phyloP scores from a whole-genome alignment of 64 coral and sea anemone species.

The Dendrophyllia cribrosa region DNA sequence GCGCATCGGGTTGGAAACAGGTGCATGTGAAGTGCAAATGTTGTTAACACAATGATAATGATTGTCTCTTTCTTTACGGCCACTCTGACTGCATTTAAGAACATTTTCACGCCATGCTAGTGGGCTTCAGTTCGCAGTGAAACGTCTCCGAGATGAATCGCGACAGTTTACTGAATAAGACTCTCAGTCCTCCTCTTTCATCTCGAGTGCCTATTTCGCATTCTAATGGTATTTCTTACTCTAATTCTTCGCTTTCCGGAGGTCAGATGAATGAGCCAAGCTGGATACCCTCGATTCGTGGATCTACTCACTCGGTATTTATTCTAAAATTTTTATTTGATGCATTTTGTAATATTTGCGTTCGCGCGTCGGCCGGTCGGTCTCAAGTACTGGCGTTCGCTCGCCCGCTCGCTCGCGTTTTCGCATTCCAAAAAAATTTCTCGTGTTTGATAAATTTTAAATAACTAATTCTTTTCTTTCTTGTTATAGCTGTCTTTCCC shows the following conservation, averaged over 20 bases:
- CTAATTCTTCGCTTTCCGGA: constrained; percentile 94
- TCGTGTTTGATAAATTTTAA: neutral
- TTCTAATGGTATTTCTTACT: constrained; percentile 94
- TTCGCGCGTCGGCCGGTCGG: constrained; percentile 33
- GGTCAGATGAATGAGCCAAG: constrained; percentile 92
- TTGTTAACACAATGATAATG: constrained; percentile 99
- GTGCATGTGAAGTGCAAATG: constrained; percentile 99
- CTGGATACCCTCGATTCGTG: constrained; percentile 99
- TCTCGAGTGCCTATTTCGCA: constrained; percentile 78
- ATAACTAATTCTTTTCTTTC: constrained; percentile 71
- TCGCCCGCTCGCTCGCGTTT: constrained; percentile 15
- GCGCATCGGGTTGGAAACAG: constrained; percentile 88
- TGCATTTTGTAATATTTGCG: constrained; percentile 52
- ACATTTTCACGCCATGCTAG: constrained; percentile 99
- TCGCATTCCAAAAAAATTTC: constrained; percentile 47
- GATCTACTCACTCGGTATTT: constrained; percentile 99
- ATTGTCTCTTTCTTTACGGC: constrained; percentile 99
- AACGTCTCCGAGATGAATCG: constrained; percentile 93
- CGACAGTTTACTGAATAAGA: constrained; percentile 96
- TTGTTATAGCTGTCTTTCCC: constrained; percentile 96
- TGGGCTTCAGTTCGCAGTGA: constrained; percentile 90
- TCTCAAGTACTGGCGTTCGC: constrained; percentile 39
- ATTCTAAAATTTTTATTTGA: constrained; percentile 78
- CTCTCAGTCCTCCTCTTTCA: constrained; percentile 94
- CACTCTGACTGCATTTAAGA: constrained; percentile 99